phyloP scores from a whole-genome alignment of 1,140 invertebrate species.

The Drosophila ogumai region DNA sequence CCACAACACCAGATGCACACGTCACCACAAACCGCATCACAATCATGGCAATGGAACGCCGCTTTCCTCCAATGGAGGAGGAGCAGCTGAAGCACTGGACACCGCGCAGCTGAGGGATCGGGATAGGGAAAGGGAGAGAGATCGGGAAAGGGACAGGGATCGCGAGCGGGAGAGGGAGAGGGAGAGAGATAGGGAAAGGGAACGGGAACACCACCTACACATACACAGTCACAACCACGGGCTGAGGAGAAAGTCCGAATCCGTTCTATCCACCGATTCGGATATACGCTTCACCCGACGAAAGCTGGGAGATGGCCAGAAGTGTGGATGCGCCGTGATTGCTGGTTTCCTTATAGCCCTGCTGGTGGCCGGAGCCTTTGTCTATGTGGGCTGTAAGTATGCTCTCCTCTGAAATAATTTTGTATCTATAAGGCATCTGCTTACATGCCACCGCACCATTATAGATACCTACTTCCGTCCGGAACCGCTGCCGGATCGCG shows the following conservation, averaged over 20 bases:
- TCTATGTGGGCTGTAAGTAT: constrained; percentile 93
- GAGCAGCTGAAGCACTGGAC: constrained; percentile 26
- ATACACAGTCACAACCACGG: constrained; percentile 69
- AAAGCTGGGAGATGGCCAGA: constrained; percentile 91
- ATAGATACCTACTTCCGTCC: constrained; percentile 92
- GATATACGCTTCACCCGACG: constrained; percentile 93
- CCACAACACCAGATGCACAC: constrained; percentile 80
- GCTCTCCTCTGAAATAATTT: too few relatives aligned
- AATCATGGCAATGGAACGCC: constrained; percentile 42
- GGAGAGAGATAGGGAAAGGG: constrained; percentile 16
- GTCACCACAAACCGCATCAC: constrained; percentile 79
- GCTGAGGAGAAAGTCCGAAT: constrained; percentile 87
- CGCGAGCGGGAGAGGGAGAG: constrained; percentile 12
- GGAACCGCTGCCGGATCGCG: constrained; percentile 90
- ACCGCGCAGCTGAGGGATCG: constrained; percentile 31
- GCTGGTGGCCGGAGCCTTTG: constrained; percentile 91
- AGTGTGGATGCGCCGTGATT: constrained; percentile 93
- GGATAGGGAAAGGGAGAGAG: constrained; percentile 24
- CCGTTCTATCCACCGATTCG: constrained; percentile 92
- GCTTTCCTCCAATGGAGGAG: constrained; percentile 29
- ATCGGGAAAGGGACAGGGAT: constrained; percentile 18
- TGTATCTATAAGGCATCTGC: background rate
- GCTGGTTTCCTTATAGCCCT: constrained; percentile 93
- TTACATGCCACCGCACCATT: background rate
- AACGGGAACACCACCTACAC: constrained; percentile 62